A percentile compares a stretch with the other conserved stretches of the same genome.
These are phyloP conservation scores for Bombylius discolor DNA, from an alignment of 2,888 invertebrate genomes.

Conservation along the genomic window DNA sequence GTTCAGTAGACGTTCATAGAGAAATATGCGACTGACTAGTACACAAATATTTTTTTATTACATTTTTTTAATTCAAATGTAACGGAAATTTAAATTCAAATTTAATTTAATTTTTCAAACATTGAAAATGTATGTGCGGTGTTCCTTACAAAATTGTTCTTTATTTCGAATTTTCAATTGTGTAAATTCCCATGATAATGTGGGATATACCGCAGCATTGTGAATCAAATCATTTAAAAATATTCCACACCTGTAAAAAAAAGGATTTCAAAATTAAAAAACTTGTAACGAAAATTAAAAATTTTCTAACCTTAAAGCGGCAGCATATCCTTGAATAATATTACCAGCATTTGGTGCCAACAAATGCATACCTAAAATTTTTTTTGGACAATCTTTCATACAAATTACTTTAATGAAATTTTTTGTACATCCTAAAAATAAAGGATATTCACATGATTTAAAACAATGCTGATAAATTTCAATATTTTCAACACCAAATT, in stretches of 20 bases:
- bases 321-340: conserved; percentile 3
- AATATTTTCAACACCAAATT: neutral
- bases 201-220: neutral
- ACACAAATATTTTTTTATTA: too few relatives aligned
- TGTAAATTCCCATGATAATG: conserved; percentile 1
- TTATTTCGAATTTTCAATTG: neutral
- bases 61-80: too few relatives aligned
- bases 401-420: conserved; percentile 1
- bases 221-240: neutral
- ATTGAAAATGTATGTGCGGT: too few relatives aligned
- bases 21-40: too few relatives aligned
- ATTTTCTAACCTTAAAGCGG: neutral
- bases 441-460: too few relatives aligned
- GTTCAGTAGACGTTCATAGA: too few relatives aligned
- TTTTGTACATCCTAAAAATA: neutral
- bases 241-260: neutral
- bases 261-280: neutral
- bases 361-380: conserved; percentile 2
- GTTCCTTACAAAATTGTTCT: too few relatives aligned
- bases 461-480: neutral
- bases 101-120: too few relatives aligned
- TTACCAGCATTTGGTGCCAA: neutral
- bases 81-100: too few relatives aligned
- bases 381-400: neutral
- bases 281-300: neutral